Conservation (phyloP, 2,888 invertebrate species). For the Darwinula stevensoni region DNA sequence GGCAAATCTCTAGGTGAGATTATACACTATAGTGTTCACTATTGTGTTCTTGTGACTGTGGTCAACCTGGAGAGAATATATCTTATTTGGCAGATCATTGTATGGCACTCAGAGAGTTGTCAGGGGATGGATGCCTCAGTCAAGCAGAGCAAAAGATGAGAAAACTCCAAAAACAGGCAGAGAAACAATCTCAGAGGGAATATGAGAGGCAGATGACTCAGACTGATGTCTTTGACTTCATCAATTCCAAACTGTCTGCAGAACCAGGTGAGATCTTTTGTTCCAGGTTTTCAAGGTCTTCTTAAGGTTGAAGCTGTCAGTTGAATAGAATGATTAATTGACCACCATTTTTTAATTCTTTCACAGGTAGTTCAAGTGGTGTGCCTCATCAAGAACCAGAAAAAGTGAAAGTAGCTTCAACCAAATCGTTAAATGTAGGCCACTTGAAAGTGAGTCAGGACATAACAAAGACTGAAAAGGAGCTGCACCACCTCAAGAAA, state of each 20-base stretch:
- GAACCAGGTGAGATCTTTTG: conserved; percentile 11
- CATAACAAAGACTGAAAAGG: conserved; percentile 31
- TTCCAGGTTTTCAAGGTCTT: too few species aligned
- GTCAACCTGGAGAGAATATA: conserved; percentile 6
- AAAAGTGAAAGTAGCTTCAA: conserved; percentile 4
- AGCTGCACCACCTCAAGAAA: conserved; percentile 30
- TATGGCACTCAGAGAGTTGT: conserved; percentile 39
- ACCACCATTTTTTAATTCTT: too few species aligned
- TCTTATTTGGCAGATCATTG: conserved; percentile 42
- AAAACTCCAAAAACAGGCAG: conserved; percentile 26
- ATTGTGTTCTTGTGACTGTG: background rate
- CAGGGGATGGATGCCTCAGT: too few species aligned
- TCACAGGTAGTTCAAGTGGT: too few species aligned
- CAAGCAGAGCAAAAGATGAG: conserved; percentile 31
- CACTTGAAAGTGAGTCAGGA: conserved; percentile 22
- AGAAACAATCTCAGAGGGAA: conserved; percentile 8
- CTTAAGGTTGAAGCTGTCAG: too few species aligned
- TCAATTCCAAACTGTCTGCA: conserved; percentile 30
- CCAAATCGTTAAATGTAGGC: conserved; percentile 11
- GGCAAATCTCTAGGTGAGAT: conserved; percentile 36
- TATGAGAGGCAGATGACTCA: conserved; percentile 3
- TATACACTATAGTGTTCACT: background rate
- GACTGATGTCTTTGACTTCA: conserved; percentile 36
- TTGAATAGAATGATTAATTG: too few species aligned
- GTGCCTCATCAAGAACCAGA: conserved; percentile 1